Percentiles rank a stretch among this genome's conserved stretches.
Evolutionary conservation across 2,797 vertebrate species (phyloP).

Genomic region (Muraenolepis orangiensis): DNA sequence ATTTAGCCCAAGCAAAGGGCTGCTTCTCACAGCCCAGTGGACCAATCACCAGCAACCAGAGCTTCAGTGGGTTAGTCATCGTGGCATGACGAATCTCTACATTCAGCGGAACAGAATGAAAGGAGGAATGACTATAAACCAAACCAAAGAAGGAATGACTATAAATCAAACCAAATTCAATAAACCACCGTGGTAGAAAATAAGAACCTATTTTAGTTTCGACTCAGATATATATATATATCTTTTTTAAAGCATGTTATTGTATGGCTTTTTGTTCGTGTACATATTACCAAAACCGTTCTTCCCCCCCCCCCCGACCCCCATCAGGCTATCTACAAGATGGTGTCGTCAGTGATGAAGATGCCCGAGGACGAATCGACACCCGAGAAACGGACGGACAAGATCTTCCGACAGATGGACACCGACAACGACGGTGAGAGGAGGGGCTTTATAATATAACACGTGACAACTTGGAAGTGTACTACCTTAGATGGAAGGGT

Average conservation of each 20-base stretch:
- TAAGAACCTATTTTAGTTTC: background rate
- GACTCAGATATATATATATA: too few relatives aligned
- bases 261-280: background rate
- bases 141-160: background rate
- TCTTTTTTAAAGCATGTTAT: background rate
- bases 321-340: slow-evolving; percentile 95
- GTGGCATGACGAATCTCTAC: background rate
- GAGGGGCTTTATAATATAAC: too few relatives aligned
- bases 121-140: background rate
- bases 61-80: background rate
- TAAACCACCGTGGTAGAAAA: too few relatives aligned
- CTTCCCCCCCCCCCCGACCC: background rate
- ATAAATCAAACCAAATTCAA: too few relatives aligned
- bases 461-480: background rate
- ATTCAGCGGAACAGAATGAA: too few relatives aligned
- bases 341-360: slow-evolving; percentile 99
- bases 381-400: slow-evolving; percentile 96
- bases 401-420: slow-evolving; percentile 99
- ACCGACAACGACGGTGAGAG: slow-evolving; percentile 96
- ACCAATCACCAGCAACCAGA: background rate
- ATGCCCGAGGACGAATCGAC: slow-evolving; percentile 98
- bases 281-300: background rate
- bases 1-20: background rate
- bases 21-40: background rate
- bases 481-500: background rate